Base-by-base conservation (phyloP, 2,113 vertebrate genomes). In the Plecotus auritus region DNA sequence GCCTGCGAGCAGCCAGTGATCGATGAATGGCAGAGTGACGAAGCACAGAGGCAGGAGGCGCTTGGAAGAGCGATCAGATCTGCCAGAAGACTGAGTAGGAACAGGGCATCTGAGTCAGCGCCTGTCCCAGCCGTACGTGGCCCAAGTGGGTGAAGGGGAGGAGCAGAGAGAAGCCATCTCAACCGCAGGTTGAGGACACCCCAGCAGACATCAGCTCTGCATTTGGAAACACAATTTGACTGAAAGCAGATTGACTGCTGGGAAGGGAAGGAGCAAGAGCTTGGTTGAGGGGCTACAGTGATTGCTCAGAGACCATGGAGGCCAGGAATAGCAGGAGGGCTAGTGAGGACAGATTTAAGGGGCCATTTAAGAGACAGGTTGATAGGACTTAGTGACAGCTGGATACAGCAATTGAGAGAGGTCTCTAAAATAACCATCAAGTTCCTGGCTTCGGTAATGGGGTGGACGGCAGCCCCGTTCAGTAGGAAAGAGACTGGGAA, bases 21-120 rank as follows among this genome's bases (percentile, higher is more conserved):
- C 1, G 17, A 42, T 7, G 56, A 32, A 37, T 0, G 49, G 67
- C 0, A 7, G 18, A 9, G 4, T 5, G 1, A 28, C 9, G 0
- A 59, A 69, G 42, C 42, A 1, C 59, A 51, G n/a, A 28, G 10
- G 35, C 35, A 42, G 42, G n/a, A 7, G 10, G 56, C 81, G 32
- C 32, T 10, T 1, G 1, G 16, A 61, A 20, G n/a, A 45, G 45
- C 85, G 45, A 28, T 0, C 18, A 1, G 51, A 56, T 32, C 17
- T 32, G 10, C 49, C 4, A 1, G 47, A 30, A 45, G 13, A 28
- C 0, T 4, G 69, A 80, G 30, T 0, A 40, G 54, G 67, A 32
- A n/a, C 40, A 49, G 32, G 22, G 47, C 9, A 17, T 13, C 37
- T 74, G 35, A 11, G 18, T 5, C 28, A 4, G 85, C 0, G 7